These are phyloP conservation scores for Seira musarum DNA, from an alignment of 2,888 invertebrate genomes.

Conservation along the genomic window DNA sequence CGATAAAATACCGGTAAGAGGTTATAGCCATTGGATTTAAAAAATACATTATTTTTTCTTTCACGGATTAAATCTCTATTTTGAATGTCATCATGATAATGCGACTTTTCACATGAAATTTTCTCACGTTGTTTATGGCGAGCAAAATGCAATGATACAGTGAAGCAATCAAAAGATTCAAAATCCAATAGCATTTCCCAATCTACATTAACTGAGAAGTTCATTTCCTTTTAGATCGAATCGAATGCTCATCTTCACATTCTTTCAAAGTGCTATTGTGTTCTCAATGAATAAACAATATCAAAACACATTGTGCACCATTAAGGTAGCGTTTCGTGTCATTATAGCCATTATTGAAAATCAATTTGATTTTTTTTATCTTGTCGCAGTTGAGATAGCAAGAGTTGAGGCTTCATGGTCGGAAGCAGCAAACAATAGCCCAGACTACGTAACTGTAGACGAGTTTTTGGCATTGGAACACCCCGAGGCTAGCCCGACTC, in stretches of 20 bases:
- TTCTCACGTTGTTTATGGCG: background rate
- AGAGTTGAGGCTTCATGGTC: conserved; percentile 85
- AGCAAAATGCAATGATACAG: background rate
- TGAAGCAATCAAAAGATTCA: too few relatives aligned
- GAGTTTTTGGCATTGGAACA: conserved; percentile 87
- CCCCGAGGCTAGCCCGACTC: conserved; percentile 84
- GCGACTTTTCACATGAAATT: conserved; percentile 14
- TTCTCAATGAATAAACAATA: conserved; percentile 19
- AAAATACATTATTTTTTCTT: background rate
- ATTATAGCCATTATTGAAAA: conserved; percentile 24
- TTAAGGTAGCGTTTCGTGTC: conserved; percentile 4
- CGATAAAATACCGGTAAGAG: background rate
- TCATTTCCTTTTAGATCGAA: background rate
- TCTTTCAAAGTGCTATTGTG: background rate
- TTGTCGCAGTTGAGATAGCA: conserved; percentile 79
- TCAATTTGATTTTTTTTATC: conserved; percentile 20
- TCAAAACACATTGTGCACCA: background rate
- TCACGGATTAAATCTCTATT: background rate
- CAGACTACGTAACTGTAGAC: conserved; percentile 81
- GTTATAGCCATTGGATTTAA: background rate
- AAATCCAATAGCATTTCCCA: background rate
- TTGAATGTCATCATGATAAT: conserved; percentile 29
- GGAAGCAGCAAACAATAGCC: conserved; percentile 83
- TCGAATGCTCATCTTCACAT: background rate
- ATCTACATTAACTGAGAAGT: background rate